These are phyloP conservation scores for Melanerpes aurifrons DNA, from an alignment of 2,113 vertebrate genomes.

Conservation along the genomic window DNA sequence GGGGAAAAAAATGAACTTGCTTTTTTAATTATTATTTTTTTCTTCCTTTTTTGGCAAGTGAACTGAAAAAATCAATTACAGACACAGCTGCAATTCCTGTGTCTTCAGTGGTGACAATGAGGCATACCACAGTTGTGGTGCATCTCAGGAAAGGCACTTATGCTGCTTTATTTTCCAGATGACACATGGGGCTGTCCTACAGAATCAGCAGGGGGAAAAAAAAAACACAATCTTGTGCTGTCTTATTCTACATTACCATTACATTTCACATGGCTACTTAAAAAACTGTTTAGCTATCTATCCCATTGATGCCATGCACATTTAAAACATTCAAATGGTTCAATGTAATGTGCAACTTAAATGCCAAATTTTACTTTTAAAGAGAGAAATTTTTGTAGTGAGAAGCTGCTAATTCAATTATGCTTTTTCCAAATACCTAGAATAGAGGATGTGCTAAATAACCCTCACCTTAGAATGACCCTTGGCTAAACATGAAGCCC, in stretches of 20 bases:
- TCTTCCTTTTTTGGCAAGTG: not conserved
- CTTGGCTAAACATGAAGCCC: not conserved
- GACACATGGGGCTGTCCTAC: not conserved
- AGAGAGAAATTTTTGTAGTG: not conserved
- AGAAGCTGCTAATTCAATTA: not conserved
- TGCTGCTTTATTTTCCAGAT: slow-evolving; percentile 40
- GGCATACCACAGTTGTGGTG: not conserved
- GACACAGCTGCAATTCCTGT: slow-evolving; percentile 37
- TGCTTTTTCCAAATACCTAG: not conserved
- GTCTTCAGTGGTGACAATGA: slow-evolving; percentile 25
- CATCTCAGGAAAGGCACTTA: slow-evolving; percentile 20
- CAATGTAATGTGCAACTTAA: not conserved
- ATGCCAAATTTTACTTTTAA: not conserved
- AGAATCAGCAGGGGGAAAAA: not conserved
- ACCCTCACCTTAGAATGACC: not conserved
- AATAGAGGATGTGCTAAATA: not conserved
- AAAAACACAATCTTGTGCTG: not conserved
- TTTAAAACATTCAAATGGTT: not conserved
- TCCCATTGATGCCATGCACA: not conserved
- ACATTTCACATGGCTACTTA: not conserved
- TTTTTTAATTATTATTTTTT: not conserved
- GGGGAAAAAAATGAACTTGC: not conserved
- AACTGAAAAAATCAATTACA: slow-evolving; percentile 58
- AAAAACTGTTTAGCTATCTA: not conserved
- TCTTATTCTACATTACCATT: not conserved